Percentiles rank a stretch among this genome's conserved stretches.
Conservation (phyloP, 2,888 invertebrate genomes). For the Drosophila bunnanda region DNA sequence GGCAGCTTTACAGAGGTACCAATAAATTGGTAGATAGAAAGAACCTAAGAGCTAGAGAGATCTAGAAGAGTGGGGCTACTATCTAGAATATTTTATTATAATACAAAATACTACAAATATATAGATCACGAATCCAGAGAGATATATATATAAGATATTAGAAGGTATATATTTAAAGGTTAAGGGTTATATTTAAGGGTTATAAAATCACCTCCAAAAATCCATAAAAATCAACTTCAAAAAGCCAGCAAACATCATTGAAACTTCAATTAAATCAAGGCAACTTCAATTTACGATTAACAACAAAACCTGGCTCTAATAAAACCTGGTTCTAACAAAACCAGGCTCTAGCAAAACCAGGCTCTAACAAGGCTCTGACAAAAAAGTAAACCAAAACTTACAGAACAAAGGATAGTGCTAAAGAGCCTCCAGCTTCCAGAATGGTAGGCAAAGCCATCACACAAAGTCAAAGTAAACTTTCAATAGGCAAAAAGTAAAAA, state of each 20-base stretch:
- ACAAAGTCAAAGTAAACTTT: slow-evolving; percentile 34
- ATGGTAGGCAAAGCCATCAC: slow-evolving; percentile 11
- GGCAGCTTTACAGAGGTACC: not conserved
- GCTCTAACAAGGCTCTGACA: not conserved
- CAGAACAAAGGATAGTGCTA: slow-evolving; percentile 15
- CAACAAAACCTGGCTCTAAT: slow-evolving; percentile 1
- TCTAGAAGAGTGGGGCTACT: no score
- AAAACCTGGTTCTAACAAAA: not conserved
- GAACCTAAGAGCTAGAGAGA: not conserved
- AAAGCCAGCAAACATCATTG: not conserved
- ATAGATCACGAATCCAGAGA: not conserved
- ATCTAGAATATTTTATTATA: not conserved
- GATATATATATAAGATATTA: not conserved
- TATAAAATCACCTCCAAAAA: not conserved
- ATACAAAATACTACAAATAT: not conserved
- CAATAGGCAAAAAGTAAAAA: slow-evolving; percentile 14
- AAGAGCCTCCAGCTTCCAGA: not conserved
- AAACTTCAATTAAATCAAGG: not conserved
- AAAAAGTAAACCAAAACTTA: not conserved
- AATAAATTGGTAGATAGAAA: not conserved
- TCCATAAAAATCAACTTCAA: not conserved
- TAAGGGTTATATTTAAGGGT: not conserved
- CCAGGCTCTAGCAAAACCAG: slow-evolving; percentile 3
- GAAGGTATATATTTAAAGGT: not conserved
- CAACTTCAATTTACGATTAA: not conserved